Base-by-base conservation (phyloP, 2,888 invertebrate genomes). In the Lacanobia wlatinum region DNA sequence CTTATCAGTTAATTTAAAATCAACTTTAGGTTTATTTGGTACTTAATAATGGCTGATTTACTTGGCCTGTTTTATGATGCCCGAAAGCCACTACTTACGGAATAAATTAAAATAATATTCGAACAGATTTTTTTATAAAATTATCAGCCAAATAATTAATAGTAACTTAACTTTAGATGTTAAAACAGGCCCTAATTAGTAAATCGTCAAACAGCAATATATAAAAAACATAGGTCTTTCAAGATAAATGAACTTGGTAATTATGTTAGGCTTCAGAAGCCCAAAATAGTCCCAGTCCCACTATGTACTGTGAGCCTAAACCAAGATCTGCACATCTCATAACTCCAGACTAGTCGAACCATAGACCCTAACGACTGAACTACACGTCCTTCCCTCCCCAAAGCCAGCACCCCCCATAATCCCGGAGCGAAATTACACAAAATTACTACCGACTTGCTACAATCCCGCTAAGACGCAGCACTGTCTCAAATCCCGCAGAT, bases 401-500 rank as follows among this genome's bases (percentile, higher is more conserved):
- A 82, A 78, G 43, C 71, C 76, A 52, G 70, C 79, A 79, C 83
- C 76, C 81, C 75, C 79, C 78, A 53, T 84, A 90, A 89, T 88
- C 87, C 87, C 76, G 74, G 83, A 78, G 58, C 71, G 86, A 86
- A 89, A 89, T 86, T 87, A 89, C 83, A 88, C 87, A 88, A 89
- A 91, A 91, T 90, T 91, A 91, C 90, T 71, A 76, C 82, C 75
- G 84, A 80, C 87, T 85, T 85, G 90, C 91, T 91, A 80, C 85
- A 85, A 84, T 84, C 78, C 81, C 62, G 73, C 86, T 86, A 86
- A 86, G 86, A 86, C 87, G 77, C 84, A 85, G 70, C 84, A 85
- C 89, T 89, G 91, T 92, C 92, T 93, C 92, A 91, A 94, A 94
- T 92, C 92, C 91, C 86, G 86, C 88, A 90, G 92, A 94, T 95